Base-by-base conservation (phyloP, 2,888 invertebrate genomes). In the Lasioglossum lativentre region DNA sequence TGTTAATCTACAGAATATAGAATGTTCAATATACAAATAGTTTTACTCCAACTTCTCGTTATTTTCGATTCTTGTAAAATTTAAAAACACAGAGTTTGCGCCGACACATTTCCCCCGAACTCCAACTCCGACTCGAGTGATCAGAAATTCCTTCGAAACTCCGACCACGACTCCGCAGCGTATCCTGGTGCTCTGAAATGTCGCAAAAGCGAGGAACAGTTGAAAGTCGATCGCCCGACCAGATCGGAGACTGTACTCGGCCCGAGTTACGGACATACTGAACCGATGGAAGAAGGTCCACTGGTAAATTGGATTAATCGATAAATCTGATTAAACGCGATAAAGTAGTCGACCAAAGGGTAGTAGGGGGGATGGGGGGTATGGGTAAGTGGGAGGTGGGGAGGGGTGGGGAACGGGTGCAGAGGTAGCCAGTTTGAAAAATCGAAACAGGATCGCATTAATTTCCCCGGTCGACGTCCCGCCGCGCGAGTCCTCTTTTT, bases 361-460 rank as follows among this genome's bases (percentile, higher is more conserved):
- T 27, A n/a, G 27, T 10, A 12, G 12, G 19, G 16, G 1, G 30
- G 19, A 34, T 3, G 30, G 34, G 19, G 34, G 30, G n/a, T n/a
- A 56, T 8, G 30, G 63, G 23, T 10, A 68, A 68, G 38, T 10
- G 4, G 23, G 4, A 1, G 34, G 38, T 10, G 68, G 8, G 30
- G 14, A 2, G n/a, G n/a, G n/a, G n/a, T n/a, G n/a, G 12, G n/a
- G 70, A 14, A 14, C n/a, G 70, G 70, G 5, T 40, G 40, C n/a
- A 70, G 40, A 34, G 70, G 40, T n/a, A 70, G n/a, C 40, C 70
- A 27, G 77, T 68, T 75, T 70, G 84, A 84, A 78, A 78, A 78
- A 84, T 84, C 84, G 84, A 71, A 85, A 71, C 70, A 71, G 84
- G 40, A 63, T 71, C 42, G 70, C 74, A 63, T 85, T 85, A 78